Evolutionary conservation across 2,797 vertebrate species (phyloP).

Genomic region (Amphiprion clarkii): DNA sequence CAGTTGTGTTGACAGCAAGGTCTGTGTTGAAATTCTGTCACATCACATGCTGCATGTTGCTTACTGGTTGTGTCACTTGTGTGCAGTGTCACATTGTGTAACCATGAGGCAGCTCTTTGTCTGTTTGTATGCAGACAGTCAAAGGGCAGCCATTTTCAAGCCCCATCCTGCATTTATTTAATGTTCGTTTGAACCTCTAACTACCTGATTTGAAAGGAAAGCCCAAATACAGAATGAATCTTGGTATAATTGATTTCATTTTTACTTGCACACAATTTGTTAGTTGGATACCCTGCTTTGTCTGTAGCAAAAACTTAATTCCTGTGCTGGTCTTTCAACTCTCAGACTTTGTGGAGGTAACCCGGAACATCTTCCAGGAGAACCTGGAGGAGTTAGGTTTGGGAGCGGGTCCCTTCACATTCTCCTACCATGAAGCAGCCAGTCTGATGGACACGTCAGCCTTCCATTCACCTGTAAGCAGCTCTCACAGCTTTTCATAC

Average conservation of each 20-base stretch:
- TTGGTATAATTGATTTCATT: too few species aligned
- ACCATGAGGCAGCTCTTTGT: slow-evolving; percentile 6
- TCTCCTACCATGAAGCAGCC: slow-evolving; percentile 91
- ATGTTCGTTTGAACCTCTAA: neutral
- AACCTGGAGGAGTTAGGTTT: slow-evolving; percentile 87
- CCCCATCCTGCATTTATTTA: neutral
- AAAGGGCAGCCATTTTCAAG: neutral
- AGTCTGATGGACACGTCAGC: slow-evolving; percentile 92
- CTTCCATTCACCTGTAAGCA: slow-evolving; percentile 90
- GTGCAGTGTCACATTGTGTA: slow-evolving; percentile 23
- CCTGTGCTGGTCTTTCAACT: slow-evolving; percentile 11
- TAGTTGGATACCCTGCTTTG: neutral
- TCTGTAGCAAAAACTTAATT: neutral
- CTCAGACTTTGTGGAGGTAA: slow-evolving; percentile 90
- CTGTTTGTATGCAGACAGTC: neutral
- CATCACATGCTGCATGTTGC: slow-evolving; percentile 17
- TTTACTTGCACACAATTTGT: too few species aligned
- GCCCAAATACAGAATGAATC: too few species aligned
- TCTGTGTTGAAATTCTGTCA: slow-evolving; percentile 54
- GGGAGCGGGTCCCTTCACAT: slow-evolving; percentile 85
- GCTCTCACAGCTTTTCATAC: neutral
- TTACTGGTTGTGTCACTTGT: slow-evolving; percentile 38
- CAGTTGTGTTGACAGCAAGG: slow-evolving; percentile 30
- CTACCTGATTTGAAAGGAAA: too few species aligned
- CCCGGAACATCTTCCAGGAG: slow-evolving; percentile 84